phyloP scores from a whole-genome alignment of 2,888 invertebrate species.

The Heterodera filipjevi region DNA sequence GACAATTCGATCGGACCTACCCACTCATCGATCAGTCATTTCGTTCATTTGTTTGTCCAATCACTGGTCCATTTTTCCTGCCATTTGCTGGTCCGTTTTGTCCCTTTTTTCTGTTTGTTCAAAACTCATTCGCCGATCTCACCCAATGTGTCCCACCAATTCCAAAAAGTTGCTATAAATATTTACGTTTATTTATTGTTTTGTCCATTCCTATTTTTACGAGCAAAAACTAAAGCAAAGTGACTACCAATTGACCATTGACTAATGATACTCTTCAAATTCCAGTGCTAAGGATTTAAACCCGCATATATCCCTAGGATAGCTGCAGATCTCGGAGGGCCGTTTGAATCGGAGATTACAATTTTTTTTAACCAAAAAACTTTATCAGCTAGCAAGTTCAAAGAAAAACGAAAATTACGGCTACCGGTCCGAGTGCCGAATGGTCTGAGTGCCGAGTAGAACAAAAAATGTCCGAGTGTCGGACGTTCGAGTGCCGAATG shows the following conservation, averaged over 20 bases:
- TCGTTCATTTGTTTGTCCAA: not conserved
- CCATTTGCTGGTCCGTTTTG: not conserved
- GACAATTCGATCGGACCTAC: not conserved
- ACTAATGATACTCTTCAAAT: too few relatives aligned
- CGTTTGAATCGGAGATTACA: too few relatives aligned
- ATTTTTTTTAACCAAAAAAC: too few relatives aligned
- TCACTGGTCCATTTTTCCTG: not conserved
- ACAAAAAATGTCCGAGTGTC: too few relatives aligned
- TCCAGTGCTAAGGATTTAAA: slow-evolving; percentile 54
- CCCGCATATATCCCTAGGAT: too few relatives aligned
- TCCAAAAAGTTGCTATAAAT: slow-evolving; percentile 19
- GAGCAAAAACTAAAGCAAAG: not conserved
- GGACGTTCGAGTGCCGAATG: too few relatives aligned
- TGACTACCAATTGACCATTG: too few relatives aligned
- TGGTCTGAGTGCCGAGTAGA: too few relatives aligned
- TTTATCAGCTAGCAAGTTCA: too few relatives aligned
- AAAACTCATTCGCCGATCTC: not conserved
- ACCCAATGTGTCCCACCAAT: not conserved
- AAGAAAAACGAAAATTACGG: too few relatives aligned
- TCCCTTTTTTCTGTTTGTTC: not conserved
- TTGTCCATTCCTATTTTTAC: not conserved
- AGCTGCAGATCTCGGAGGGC: too few relatives aligned
- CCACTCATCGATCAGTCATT: not conserved
- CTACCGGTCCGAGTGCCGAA: too few relatives aligned
- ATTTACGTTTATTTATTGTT: not conserved